Percentiles rank a stretch among this genome's conserved stretches.
phyloP scores from a whole-genome alignment of 2,113 vertebrate species.

The Nesoenas mayeri region DNA sequence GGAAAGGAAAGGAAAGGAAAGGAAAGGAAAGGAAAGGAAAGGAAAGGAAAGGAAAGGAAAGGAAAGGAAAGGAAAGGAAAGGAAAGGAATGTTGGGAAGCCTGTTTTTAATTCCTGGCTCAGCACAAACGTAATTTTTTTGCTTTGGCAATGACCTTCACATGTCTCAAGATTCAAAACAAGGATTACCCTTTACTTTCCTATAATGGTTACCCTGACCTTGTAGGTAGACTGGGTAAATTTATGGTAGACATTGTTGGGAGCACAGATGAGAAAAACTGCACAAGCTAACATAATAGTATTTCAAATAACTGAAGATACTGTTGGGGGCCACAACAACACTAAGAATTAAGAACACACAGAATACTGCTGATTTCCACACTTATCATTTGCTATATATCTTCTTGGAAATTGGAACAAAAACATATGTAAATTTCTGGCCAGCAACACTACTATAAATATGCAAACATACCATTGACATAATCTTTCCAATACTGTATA shows the following conservation, averaged over 20 bases:
- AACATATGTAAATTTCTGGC: conserved; percentile 27
- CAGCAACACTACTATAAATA: conserved; percentile 39
- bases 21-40: no score
- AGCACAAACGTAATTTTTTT: neutral
- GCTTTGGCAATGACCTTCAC: neutral
- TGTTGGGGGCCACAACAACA: neutral
- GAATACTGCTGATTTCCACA: neutral
- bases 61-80: neutral
- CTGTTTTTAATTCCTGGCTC: neutral
- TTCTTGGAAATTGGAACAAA: conserved; percentile 29
- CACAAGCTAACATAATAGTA: neutral
- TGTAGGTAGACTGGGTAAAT: neutral
- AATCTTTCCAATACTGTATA: conserved; percentile 20
- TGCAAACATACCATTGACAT: conserved; percentile 36
- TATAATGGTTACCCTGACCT: neutral
- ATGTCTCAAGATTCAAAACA: neutral
- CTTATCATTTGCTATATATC: conserved; percentile 14
- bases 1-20: neutral
- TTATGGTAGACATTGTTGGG: neutral
- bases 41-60: no score
- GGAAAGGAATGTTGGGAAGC: neutral
- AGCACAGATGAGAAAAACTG: neutral
- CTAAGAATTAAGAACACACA: neutral
- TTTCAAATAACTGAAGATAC: neutral
- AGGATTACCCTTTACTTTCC: neutral